Evolutionary conservation across 2,797 vertebrate species (phyloP), one percentile per base, ranked within the genome.

Genomic region (Crax fasciolata): DNA sequence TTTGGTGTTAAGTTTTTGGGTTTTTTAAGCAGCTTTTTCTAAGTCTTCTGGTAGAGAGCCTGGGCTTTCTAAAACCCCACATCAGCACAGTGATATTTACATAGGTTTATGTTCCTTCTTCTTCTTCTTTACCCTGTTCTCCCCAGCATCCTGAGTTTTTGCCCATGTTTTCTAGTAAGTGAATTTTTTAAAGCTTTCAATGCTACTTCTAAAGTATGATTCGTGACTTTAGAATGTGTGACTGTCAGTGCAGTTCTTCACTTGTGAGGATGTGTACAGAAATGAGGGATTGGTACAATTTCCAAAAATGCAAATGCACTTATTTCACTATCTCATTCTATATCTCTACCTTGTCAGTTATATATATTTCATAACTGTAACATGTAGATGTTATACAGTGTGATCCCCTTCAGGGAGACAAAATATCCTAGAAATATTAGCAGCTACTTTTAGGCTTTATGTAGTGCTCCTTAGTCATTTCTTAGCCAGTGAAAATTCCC

Each of bases 311-410:
- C 27, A 89, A 87, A 80, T 85, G 3, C 4, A 66, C 14, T 89
- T 28, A 77, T 86, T 91, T 92, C 30, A 55, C 27, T 89, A 52
- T 81, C 90, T 92, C 74, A 87, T 92, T 91, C 65, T 71, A 39
- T 90, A n/a, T 63, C 30, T 77, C 54, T 88, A 27, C 54, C 30
- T 89, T 89, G 35, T 13, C 62, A 59, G 39, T 51, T 87, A 91
- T 81, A 16, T 85, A 84, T 97, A 92, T 96, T 96, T 96, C 68
- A 89, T 93, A 94, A 83, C 44, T 75, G 57, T 58, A 77, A 43
- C 81, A 78, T 77, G 84, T 87, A 94, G 65, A 81, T 91, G 65
- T 85, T 92, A 91, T 58, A 76, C 72, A 93, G 65, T 72, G 48
- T 59, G 67, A 62, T 94, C n/a, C 43, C 65, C 61, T 85, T 94